These are phyloP conservation scores for Platichthys flesus DNA, from an alignment of 2,113 vertebrate species.

Conservation along the genomic window DNA sequence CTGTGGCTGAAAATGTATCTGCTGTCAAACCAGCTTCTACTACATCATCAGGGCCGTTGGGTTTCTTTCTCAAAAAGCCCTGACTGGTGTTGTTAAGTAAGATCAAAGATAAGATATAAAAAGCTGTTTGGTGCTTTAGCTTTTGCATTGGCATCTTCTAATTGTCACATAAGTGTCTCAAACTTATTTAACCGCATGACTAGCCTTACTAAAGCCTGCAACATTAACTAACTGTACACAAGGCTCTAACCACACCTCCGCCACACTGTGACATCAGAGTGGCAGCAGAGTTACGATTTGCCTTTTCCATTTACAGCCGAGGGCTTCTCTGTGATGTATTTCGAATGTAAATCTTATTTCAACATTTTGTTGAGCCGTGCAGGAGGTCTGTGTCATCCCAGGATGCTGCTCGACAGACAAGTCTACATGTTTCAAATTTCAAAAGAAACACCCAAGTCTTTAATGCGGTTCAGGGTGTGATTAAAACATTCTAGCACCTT, in stretches of 20 bases:
- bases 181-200: background rate
- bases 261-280: background rate
- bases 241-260: background rate
- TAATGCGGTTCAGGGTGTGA: slow-evolving; percentile 50
- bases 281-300: background rate
- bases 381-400: background rate
- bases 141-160: background rate
- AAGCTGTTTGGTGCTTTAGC: too few relatives aligned
- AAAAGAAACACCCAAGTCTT: slow-evolving; percentile 10
- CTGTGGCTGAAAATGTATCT: too few relatives aligned
- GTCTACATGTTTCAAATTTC: slow-evolving; percentile 24
- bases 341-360: slow-evolving; percentile 1
- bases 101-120: too few relatives aligned
- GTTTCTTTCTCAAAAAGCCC: slow-evolving; percentile 30
- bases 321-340: background rate
- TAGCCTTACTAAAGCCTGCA: background rate
- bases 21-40: too few relatives aligned
- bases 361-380: background rate
- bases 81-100: too few relatives aligned
- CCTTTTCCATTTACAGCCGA: slow-evolving; percentile 1
- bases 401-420: slow-evolving; percentile 11
- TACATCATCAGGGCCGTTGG: slow-evolving; percentile 22
- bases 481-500: slow-evolving; percentile 32
- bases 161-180: background rate
- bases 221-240: background rate